Base-by-base conservation (phyloP, 2,888 invertebrate species). In the Cylindroiulus punctatus region DNA sequence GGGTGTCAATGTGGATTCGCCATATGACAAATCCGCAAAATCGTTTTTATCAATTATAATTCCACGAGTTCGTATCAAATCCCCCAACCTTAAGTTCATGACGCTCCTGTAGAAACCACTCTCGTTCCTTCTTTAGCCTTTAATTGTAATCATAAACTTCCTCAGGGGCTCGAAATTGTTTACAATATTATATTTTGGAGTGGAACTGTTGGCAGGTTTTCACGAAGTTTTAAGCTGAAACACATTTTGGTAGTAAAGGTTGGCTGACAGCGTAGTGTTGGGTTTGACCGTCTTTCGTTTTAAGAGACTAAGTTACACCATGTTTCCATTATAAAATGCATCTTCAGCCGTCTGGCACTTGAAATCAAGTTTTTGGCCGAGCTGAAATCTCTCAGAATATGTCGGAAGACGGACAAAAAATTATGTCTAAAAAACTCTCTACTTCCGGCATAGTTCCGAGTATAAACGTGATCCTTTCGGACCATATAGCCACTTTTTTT, bases 401-500 rank as follows among this genome's bases (percentile, higher is more conserved):
- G n/a, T 57, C n/a, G n/a, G 22, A 57, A 57, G n/a, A 5, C 36
- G 7, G 36, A n/a, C 19, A 57, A 57, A 57, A 57, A 57, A 57
- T 19, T 52, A 19, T 19, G 19, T 52, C 17, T 52, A 0, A 52
- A 65, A 26, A 65, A 52, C n/a, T n/a, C n/a, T n/a, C n/a, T 65
- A 26, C 65, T 65, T 65, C 7, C 26, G 65, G 26, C 65, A 65
- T 65, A 65, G 65, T 22, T 65, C 12, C 10, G 10, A 65, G 65
- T 22, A 26, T 65, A 65, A 22, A 65, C 65, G 65, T 65, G 65
- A 65, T 65, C 65, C 65, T 65, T 65, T 65, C 65, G 65, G 65
- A 65, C 22, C 65, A 65, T 65, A 65, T 65, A 65, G 2, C 36
- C 65, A 26, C 26, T 65, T 65, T 22, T 26, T 7, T 36, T n/a